Base-by-base conservation (phyloP, 2,888 invertebrate genomes). In the Thysanoteuthis rhombus region DNA sequence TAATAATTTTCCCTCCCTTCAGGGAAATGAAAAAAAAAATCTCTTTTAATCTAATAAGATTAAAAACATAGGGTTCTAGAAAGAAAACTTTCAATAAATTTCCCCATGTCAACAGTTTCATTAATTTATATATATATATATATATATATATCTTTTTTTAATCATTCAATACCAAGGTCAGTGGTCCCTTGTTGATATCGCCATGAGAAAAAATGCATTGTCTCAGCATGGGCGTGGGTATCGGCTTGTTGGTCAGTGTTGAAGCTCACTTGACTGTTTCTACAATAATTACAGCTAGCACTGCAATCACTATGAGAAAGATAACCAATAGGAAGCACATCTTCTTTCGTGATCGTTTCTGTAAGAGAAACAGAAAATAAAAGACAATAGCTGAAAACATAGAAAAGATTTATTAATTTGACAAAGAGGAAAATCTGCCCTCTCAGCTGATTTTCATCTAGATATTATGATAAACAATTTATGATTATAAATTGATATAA, bases 301-400 rank as follows among this genome's bases (percentile, higher is more conserved):
- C 94, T 32, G 95, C 95, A 40, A 95, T 95, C 28, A 96, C 94
- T 32, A 97, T 94, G 32, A 96, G 93, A n/a, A 96, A 94, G 89
- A 96, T 95, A 28, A 96, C 94, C 2, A 96, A 94, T 42, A 96
- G 94, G 92, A 96, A 95, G 93, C 96, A 96, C 95, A 96, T 95
- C 95, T 96, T 97, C 95, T 96, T 96, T 75, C 97, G 94, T 22
- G 96, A 95, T 93, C 96, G 96, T 95, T 95, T 96, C 96, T 96
- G 96, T 93, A 96, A 96, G 93, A 95, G 89, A 92, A 94, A 93
- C 93, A 93, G 38, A 42, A 32, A 32, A n/a, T 8, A 75, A 75
- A 75, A 32, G 32, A 32, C 32, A 32, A n/a, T 75, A 32, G 8
- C 32, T 1, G 32, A 12, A n/a, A n/a, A 75, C 75, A 75, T 12